phyloP scores from a whole-genome alignment of 2,888 invertebrate species.

The Patella caerulea region DNA sequence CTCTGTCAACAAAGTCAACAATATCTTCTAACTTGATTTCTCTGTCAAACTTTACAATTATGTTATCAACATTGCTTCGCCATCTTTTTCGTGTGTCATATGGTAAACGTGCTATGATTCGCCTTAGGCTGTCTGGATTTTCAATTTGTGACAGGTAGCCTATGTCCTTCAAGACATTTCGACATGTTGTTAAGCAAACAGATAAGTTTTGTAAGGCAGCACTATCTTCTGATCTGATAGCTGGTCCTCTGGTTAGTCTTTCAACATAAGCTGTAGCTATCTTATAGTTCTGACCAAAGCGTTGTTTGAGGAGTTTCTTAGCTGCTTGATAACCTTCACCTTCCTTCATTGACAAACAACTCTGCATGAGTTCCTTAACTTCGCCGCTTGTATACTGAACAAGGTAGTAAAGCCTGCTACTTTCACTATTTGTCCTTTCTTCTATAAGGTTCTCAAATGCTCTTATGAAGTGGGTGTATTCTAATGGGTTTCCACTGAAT shows the following conservation, averaged over 20 bases:
- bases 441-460: not conserved
- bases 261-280: not conserved
- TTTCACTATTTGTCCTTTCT: not conserved
- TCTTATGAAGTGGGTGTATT: slow-evolving; percentile 2
- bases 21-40: not conserved
- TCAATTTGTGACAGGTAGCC: not conserved
- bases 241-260: not conserved
- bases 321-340: not conserved
- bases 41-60: not conserved
- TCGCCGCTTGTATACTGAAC: not conserved
- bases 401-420: not conserved
- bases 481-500: not conserved
- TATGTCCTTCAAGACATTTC: not conserved
- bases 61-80: not conserved
- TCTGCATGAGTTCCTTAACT: not conserved
- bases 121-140: not conserved
- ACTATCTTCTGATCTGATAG: not conserved
- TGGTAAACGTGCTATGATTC: not conserved
- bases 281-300: not conserved
- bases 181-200: not conserved
- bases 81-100: not conserved
- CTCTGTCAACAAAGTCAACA: not conserved
- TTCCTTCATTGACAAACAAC: not conserved
- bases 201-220: not conserved
- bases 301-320: not conserved